phyloP scores from a whole-genome alignment of 2,113 vertebrate species.

The Rhabdornis inornatus region DNA sequence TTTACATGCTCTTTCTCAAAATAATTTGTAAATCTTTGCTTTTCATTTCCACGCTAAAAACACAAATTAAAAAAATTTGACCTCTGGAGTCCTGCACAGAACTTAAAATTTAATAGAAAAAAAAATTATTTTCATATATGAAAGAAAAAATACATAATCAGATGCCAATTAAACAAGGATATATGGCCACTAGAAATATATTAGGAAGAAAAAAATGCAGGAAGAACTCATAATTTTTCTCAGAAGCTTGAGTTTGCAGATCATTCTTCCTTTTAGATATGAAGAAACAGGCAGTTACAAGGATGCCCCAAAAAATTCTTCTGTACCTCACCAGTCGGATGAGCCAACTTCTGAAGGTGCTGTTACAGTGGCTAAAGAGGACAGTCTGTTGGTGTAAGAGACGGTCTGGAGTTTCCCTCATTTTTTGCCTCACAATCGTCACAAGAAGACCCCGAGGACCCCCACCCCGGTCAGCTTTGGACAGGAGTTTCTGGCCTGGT shows the following conservation, averaged over 20 bases:
- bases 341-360: not conserved
- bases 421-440: too few species aligned
- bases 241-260: not conserved
- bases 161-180: not conserved
- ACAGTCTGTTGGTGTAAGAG: not conserved
- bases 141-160: not conserved
- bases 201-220: not conserved
- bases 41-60: not conserved
- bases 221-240: not conserved
- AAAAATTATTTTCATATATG: not conserved
- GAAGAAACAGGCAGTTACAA: not conserved
- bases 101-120: not conserved
- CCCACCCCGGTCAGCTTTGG: too few species aligned
- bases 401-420: too few species aligned
- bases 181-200: not conserved
- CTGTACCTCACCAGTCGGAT: not conserved
- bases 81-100: not conserved
- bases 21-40: not conserved
- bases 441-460: too few species aligned
- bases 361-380: not conserved
- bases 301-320: not conserved
- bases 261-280: not conserved
- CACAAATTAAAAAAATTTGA: not conserved
- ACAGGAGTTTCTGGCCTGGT: too few species aligned
- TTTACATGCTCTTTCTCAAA: not conserved